These are phyloP conservation scores for Linhomoeus sp. DNA, from an alignment of 2,888 invertebrate genomes.

Conservation along the genomic window DNA sequence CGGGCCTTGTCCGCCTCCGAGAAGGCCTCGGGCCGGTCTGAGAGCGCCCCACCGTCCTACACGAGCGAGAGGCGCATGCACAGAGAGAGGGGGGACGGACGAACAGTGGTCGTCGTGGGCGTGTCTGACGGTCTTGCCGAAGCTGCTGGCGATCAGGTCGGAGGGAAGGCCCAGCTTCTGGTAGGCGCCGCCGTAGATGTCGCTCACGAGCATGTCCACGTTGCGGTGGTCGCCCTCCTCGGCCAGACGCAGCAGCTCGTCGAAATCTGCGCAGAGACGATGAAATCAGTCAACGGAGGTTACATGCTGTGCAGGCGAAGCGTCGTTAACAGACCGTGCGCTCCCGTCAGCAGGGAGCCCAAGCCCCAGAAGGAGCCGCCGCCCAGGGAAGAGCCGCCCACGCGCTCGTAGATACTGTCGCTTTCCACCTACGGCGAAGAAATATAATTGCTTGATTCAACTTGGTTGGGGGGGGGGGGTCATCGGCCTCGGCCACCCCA, in stretches of 20 bases:
- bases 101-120: background rate
- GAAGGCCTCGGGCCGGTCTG: conserved; percentile 10
- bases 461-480: too few species aligned
- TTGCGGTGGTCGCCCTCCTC: conserved; percentile 46
- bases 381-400: conserved; percentile 48
- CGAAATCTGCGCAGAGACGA: conserved; percentile 32
- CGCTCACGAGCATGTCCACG: conserved; percentile 46
- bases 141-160: conserved; percentile 47
- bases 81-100: too few species aligned
- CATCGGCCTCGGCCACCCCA: conserved; percentile 17
- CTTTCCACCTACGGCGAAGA: background rate
- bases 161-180: conserved; percentile 39
- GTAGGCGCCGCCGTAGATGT: conserved; percentile 46
- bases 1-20: conserved; percentile 43
- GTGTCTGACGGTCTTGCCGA: conserved; percentile 39
- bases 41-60: background rate
- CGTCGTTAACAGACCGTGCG: conserved; percentile 30
- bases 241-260: conserved; percentile 44
- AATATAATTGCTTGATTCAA: too few species aligned
- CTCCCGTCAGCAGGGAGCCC: conserved; percentile 44
- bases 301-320: too few species aligned
- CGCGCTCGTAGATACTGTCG: conserved; percentile 37
- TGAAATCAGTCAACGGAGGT: too few species aligned
- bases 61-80: too few species aligned
- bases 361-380: conserved; percentile 52